phyloP scores from a whole-genome alignment of 2,888 invertebrate genomes.

The Diachrysia chrysitis region DNA sequence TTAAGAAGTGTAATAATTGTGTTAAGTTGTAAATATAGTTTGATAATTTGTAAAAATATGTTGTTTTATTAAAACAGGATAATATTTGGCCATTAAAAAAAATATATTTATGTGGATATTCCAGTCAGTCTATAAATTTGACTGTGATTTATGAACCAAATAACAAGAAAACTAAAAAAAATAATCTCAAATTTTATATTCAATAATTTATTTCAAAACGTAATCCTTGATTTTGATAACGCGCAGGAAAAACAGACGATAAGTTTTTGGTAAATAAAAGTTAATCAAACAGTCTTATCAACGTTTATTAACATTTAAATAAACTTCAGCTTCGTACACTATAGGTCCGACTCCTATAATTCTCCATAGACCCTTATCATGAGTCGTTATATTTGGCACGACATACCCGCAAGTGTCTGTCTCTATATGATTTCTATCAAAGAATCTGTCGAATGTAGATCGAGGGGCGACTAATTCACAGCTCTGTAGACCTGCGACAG shows the following conservation, averaged over 20 bases:
- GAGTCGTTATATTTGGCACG: conserved; percentile 69
- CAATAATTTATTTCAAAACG: no score
- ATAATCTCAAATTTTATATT: no score
- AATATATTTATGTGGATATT: no score
- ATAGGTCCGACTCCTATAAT: conserved; percentile 76
- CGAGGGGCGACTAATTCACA: conserved; percentile 74
- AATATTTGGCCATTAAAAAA: no score
- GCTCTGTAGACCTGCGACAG: conserved; percentile 66
- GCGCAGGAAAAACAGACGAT: no score
- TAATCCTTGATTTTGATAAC: no score
- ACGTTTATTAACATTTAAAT: conserved; percentile 50
- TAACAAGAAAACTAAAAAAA: no score
- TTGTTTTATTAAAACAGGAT: conserved; percentile 16
- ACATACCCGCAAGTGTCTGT: conserved; percentile 70
- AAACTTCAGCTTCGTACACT: conserved; percentile 65
- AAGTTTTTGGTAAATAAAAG: no score
- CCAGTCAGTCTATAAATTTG: no score
- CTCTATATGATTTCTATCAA: conserved; percentile 59
- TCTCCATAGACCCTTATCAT: conserved; percentile 75
- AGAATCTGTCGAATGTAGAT: conserved; percentile 74
- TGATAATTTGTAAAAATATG: conserved; percentile 9
- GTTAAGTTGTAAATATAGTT: conserved; percentile 50
- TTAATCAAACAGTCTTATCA: not conserved
- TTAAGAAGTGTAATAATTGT: conserved; percentile 38
- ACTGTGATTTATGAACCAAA: no score